phyloP scores from a whole-genome alignment of 2,888 invertebrate genomes.

The Orgyia antiqua region DNA sequence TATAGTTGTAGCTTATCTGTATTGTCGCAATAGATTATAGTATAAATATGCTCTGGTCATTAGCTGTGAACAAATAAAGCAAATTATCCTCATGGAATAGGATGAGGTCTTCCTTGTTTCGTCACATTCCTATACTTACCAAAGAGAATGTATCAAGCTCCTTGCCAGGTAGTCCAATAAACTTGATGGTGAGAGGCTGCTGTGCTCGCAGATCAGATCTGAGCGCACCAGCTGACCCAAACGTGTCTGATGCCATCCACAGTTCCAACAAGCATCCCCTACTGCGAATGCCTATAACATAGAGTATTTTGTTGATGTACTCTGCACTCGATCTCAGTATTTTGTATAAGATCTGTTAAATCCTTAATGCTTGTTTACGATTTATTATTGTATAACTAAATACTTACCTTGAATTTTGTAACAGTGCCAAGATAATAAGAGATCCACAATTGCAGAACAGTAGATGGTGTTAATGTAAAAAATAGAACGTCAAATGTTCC shows the following conservation, averaged over 20 bases:
- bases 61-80: no score
- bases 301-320: no score
- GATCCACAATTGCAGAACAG: constrained; percentile 49
- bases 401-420: constrained; percentile 45
- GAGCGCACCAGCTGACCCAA: constrained; percentile 37
- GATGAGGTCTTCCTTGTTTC: no score
- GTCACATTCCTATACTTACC: no score
- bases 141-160: constrained; percentile 56
- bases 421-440: constrained; percentile 56
- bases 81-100: no score
- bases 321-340: no score
- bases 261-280: constrained; percentile 47
- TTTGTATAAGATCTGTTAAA: no score
- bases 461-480: constrained; percentile 27
- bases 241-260: constrained; percentile 48
- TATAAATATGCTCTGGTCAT: no score
- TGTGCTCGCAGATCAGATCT: constrained; percentile 45
- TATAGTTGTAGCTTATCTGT: no score
- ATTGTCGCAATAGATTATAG: no score
- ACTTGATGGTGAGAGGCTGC: constrained; percentile 49
- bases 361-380: no score
- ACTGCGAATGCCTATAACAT: constrained; percentile 42
- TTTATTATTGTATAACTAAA: no score
- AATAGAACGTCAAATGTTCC: constrained; percentile 47
- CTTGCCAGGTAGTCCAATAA: constrained; percentile 45